phyloP scores from a whole-genome alignment of 2,113 vertebrate species.

The Panthera uncia region DNA sequence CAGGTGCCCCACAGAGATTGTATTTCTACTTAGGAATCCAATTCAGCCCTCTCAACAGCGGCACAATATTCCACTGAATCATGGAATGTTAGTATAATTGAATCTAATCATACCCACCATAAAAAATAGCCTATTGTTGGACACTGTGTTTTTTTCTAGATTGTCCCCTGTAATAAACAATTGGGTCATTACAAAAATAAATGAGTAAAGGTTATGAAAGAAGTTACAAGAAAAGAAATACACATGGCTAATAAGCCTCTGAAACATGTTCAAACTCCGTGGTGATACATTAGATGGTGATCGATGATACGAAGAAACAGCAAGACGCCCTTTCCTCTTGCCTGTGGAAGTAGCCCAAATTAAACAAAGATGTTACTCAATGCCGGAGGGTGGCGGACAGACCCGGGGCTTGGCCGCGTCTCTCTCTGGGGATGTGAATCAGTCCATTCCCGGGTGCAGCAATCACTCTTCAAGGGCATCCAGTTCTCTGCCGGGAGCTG shows the following conservation, averaged over 20 bases:
- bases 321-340: rapidly evolving
- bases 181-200: background rate
- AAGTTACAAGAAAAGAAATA: background rate
- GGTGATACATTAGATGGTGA: background rate
- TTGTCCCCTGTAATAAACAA: background rate
- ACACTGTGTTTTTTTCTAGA: too few relatives aligned
- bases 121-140: background rate
- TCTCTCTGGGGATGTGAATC: too few relatives aligned
- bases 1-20: background rate
- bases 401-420: background rate
- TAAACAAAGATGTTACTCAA: background rate
- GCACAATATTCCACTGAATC: background rate
- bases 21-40: background rate
- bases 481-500: background rate
- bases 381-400: background rate
- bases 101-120: rapidly evolving
- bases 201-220: background rate
- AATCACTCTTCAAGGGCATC: rapidly evolving
- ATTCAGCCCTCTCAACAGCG: rapidly evolving
- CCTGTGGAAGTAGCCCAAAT: background rate
- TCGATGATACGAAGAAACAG: background rate
- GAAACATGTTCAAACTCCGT: background rate
- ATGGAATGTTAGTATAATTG: rapidly evolving
- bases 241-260: rapidly evolving
- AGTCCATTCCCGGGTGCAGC: background rate